Evolutionary conservation across 2,797 vertebrate genomes (phyloP).

Genomic region (Anomalospiza imberbis): DNA sequence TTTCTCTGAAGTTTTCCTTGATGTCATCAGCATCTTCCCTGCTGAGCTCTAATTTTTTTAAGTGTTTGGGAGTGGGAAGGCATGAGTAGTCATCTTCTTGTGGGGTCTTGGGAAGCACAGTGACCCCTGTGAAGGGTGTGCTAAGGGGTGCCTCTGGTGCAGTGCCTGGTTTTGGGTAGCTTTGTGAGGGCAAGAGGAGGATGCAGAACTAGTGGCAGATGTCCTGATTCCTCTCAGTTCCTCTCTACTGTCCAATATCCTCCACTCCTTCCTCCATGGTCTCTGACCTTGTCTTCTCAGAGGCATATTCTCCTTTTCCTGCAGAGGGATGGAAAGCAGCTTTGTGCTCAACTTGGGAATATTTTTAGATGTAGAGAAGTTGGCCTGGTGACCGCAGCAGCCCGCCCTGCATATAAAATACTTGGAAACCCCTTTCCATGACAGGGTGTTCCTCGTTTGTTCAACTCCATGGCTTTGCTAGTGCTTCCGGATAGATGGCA

Average conservation of each 20-base stretch:
- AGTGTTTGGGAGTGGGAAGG: not conserved
- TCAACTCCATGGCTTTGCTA: not conserved
- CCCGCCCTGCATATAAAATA: not conserved
- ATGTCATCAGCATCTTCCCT: not conserved
- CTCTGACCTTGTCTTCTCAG: slow-evolving; percentile 34
- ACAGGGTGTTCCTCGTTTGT: not conserved
- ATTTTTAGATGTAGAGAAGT: slow-evolving; percentile 28
- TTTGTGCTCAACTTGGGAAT: not conserved
- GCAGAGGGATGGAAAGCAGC: not conserved
- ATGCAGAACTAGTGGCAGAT: not conserved
- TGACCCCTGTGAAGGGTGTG: fast-evolving
- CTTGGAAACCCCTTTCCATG: not conserved
- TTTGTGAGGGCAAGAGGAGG: not conserved
- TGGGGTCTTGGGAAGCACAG: fast-evolving
- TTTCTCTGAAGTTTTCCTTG: not conserved
- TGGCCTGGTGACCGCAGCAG: not conserved
- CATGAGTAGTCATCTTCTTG: not conserved
- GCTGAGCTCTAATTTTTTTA: not conserved
- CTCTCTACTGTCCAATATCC: fast-evolving
- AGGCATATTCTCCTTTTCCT: slow-evolving; percentile 25
- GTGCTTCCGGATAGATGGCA: not conserved
- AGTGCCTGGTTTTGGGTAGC: not conserved
- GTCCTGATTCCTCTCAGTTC: not conserved
- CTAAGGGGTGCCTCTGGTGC: not conserved
- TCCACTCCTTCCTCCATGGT: not conserved